Evolutionary conservation across 1,140 invertebrate species (phyloP), one percentile per base, ranked within the genome.

Genomic region (Drosophila simulans): DNA sequence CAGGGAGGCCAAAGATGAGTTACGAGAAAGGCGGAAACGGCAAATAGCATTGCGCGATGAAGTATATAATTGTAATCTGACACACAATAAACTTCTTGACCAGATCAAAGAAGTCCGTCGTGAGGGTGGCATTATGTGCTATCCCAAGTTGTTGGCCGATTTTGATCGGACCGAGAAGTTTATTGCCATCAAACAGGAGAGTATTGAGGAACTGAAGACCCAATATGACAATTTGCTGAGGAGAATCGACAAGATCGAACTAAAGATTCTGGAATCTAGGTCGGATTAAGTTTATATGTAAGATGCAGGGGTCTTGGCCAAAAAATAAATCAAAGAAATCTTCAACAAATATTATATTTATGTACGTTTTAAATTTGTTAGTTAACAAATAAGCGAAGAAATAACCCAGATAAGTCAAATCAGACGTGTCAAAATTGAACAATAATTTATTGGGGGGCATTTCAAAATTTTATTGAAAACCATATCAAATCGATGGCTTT

Each of bases 91-190:
- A 15, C 0, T 66, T 4, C 31, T 31, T 7, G 13, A 20, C 11
- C 15, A 46, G 0, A 66, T 69, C 22, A 35, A 37, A 1, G 31
- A 66, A 12, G 20, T 20, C 1, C 39, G 40, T 0, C 5, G 1
- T 1, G 34, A 35, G 0, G 37, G 37, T 10, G 65, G 65, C 2
- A 25, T 69, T 1, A 22, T 31, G 15, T n/a, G n/a, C 3, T 69
- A 66, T 37, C 65, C 65, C 10, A 17, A 54, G 11, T 17, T 69
- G 22, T 7, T 66, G n/a, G 12, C 0, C 4, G 65, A 69, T 10
- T 69, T 20, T 13, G 65, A 69, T 20, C n/a, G 37, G 2, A 69
- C 65, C 4, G 5, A 12, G 2, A 13, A 54, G 0, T 17, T 27
- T 0, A 12, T 46, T 22, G 13, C 4, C 3, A 4, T 22, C 1